Conservation (phyloP, 2,797 vertebrate species). For the Triplophysa bombifrons region DNA sequence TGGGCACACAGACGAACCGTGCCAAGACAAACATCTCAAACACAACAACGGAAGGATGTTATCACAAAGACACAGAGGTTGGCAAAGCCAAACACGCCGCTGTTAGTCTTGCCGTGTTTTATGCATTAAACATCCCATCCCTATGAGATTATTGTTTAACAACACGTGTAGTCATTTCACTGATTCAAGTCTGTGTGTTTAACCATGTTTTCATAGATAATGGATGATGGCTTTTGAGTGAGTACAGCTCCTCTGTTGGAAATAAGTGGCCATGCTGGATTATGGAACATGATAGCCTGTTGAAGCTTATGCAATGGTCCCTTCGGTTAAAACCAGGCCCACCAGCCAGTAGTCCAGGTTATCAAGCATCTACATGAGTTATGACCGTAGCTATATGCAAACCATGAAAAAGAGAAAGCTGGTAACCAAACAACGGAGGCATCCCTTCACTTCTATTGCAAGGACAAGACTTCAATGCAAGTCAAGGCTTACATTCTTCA, state of each 20-base stretch:
- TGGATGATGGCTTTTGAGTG: constrained; percentile 3
- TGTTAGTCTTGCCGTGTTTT: constrained; percentile 32
- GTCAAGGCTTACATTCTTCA: too few relatives aligned
- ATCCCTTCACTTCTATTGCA: too few relatives aligned
- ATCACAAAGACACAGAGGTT: constrained; percentile 37
- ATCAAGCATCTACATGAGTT: background rate
- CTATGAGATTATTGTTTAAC: background rate
- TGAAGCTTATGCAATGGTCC: background rate
- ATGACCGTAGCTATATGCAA: background rate
- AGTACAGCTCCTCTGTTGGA: background rate
- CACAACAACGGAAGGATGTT: constrained; percentile 22
- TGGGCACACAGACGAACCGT: constrained; percentile 8
- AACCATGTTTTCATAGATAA: constrained; percentile 14
- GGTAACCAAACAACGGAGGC: too few relatives aligned
- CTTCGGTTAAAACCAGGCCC: background rate
- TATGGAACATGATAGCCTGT: background rate
- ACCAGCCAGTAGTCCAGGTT: background rate
- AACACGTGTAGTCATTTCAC: background rate
- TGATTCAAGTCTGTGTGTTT: background rate
- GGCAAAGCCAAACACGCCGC: constrained; percentile 24
- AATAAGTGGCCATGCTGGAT: background rate
- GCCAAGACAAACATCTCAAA: constrained; percentile 44
- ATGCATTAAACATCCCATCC: constrained; percentile 17
- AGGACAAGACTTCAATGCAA: too few relatives aligned
- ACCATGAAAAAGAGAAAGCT: background rate